Evolutionary conservation across 2,888 invertebrate genomes (phyloP), one percentile per base, ranked within the genome.

Genomic region (Junonia oenone): DNA sequence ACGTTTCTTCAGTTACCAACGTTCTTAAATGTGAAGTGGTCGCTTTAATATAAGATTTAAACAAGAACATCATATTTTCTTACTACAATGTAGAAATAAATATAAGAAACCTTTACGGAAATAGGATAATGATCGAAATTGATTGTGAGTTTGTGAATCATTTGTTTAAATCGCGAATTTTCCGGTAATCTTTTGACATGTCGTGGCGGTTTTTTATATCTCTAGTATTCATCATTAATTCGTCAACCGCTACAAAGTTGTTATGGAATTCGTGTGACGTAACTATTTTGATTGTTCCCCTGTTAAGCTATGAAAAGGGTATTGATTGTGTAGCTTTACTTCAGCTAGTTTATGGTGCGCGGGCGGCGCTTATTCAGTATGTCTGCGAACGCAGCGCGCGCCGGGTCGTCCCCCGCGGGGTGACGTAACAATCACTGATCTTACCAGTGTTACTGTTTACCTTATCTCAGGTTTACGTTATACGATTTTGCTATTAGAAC

Each of bases 321-420:
- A 56, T 48, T 56, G 43, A 58, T 61, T 61, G 58, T 53, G 48
- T 67, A 68, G 70, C 65, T 73, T 73, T 72, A 75, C 73, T 72
- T 74, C 67, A 76, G 67, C 54, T 56, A 50, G 69, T 76, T 75
- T 75, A 73, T 73, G 71, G 72, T 71, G 75, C 74, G 75, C 78
- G 68, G 69, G 64, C 72, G 72, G 64, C 66, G 70, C 74, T 69
- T 49, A 55, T 51, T 75, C 85, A 89, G 88, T 89, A 66, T 68
- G 70, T 70, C 69, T 78, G 81, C 81, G 82, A 77, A 76, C 81
- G 74, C 71, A 78, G 81, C 63, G 67, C 78, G 79, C 75, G 80
- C 56, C 75, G 81, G 81, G 69, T 75, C 74, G 71, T 72, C 71
- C 64, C 65, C 59, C 61, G 68, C 69, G 65, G n/a, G n/a, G 61